A percentile compares a stretch with the other conserved stretches of the same genome.
Evolutionary conservation across 2,888 invertebrate genomes (phyloP).

Genomic region (Trachelus iudaicus): DNA sequence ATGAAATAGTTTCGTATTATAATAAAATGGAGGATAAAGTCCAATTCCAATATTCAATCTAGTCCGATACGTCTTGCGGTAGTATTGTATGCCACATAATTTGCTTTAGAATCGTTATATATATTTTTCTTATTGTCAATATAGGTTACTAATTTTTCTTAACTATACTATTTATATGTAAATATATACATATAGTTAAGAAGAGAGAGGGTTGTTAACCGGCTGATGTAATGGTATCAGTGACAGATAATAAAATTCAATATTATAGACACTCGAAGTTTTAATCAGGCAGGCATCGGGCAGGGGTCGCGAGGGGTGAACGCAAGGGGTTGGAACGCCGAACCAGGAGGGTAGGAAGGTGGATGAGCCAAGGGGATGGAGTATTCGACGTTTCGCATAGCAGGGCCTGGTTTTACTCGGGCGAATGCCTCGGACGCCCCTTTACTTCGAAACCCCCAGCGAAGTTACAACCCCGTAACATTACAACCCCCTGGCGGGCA

Average conservation of each 20-base stretch:
- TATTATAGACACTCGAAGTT: not conserved
- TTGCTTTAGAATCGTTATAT: too few relatives aligned
- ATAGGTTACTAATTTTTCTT: too few relatives aligned
- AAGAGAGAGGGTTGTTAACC: too few relatives aligned
- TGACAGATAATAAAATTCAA: slow-evolving; percentile 2
- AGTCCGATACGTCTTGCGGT: too few relatives aligned
- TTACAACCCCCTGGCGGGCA: slow-evolving; percentile 22
- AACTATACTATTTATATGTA: too few relatives aligned
- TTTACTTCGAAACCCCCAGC: slow-evolving; percentile 5
- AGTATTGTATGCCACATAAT: too few relatives aligned
- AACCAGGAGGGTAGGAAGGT: not conserved
- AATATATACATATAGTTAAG: too few relatives aligned
- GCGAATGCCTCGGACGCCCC: slow-evolving; percentile 3
- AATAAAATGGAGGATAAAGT: too few relatives aligned
- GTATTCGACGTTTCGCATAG: slow-evolving; percentile 3
- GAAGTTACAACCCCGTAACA: slow-evolving; percentile 22
- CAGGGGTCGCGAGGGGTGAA: not conserved
- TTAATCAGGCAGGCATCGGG: not conserved
- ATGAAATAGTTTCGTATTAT: too few relatives aligned
- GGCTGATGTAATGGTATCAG: not conserved
- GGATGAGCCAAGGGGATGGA: not conserved
- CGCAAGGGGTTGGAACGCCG: too few relatives aligned
- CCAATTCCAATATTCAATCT: too few relatives aligned
- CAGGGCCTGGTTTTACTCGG: not conserved
- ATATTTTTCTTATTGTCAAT: too few relatives aligned